A percentile compares a stretch with the other conserved stretches of the same genome.
These are phyloP conservation scores for Indicator maculatus DNA, from an alignment of 2,113 vertebrate genomes.

Conservation along the genomic window DNA sequence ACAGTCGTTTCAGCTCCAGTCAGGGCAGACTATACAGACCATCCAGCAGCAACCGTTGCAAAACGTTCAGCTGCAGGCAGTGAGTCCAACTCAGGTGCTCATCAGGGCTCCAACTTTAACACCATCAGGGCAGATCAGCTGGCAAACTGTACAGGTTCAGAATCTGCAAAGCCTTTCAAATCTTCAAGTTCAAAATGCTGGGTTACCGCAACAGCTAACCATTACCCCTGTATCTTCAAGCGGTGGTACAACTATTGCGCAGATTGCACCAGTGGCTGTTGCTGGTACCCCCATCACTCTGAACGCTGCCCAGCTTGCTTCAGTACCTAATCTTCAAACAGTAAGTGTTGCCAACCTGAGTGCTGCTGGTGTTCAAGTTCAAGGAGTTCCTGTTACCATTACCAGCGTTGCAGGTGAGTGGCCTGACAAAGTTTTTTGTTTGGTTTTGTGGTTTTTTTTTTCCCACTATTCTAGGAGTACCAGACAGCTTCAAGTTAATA, in stretches of 20 bases:
- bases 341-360: slow-evolving; percentile 94
- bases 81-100: slow-evolving; percentile 95
- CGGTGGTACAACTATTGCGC: slow-evolving; percentile 85
- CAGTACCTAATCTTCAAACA: slow-evolving; percentile 95
- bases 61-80: slow-evolving; percentile 88
- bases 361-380: slow-evolving; percentile 92
- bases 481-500: background rate
- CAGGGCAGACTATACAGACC: slow-evolving; percentile 87
- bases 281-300: slow-evolving; percentile 93
- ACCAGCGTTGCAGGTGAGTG: slow-evolving; percentile 93
- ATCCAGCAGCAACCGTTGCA: slow-evolving; percentile 90
- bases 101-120: slow-evolving; percentile 96
- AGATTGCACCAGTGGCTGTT: slow-evolving; percentile 90
- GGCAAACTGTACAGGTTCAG: slow-evolving; percentile 97
- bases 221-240: slow-evolving; percentile 90
- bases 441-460: background rate
- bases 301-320: slow-evolving; percentile 93
- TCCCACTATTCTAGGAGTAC: background rate
- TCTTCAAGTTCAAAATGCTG: slow-evolving; percentile 90
- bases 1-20: slow-evolving; percentile 91
- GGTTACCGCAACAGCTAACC: slow-evolving; percentile 91
- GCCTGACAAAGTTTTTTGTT: background rate
- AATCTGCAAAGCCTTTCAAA: slow-evolving; percentile 87
- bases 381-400: slow-evolving; percentile 96
- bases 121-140: slow-evolving; percentile 95